Base-by-base conservation (phyloP, 1,140 invertebrate species). In the Drosophila erecta region DNA sequence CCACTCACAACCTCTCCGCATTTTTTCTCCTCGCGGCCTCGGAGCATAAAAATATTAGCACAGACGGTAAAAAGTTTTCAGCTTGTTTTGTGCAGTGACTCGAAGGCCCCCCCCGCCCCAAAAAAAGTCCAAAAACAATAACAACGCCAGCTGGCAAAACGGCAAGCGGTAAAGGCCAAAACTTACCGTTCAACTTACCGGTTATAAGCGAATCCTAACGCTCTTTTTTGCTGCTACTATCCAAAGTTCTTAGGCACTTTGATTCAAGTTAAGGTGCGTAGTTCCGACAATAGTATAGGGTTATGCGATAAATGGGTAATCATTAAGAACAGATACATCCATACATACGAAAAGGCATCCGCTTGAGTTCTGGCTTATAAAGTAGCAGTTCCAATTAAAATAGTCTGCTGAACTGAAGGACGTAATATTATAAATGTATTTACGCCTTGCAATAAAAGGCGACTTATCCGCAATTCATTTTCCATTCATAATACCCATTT, bases 21-120 rank as follows among this genome's bases (percentile, higher is more conserved):
- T 54, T 38, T 47, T 55, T 12, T 59, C 30, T 43, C 15, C 24
- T 15, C 57, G 8, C 33, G 14, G 33, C 22, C 12, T 64, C 37
- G 40, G 30, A 58, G 49, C 70, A 73, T 79, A 83, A 79, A 84
- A 84, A 84, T 84, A 83, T 83, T 79, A 84, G 76, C 75, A 84
- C 79, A 78, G 53, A 60, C 67, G 65, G 58, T 57, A 47, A 60
- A 83, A 84, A 84, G 55, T 84, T 72, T 69, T 69, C 22, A 50
- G 33, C 69, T 72, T 72, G 69, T 75, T 78, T 61, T 53, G 51
- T 55, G 54, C 41, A 71, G 35, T 71, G 27, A 49, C 20, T 43
- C 67, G 67, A 33, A 38, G 51, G 17, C 15, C 37, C 49, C 66
- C 43, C 6, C 56, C 58, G 44, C 24, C 12, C 10, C 5, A 33